A percentile compares a stretch with the other conserved stretches of the same genome.
These are phyloP conservation scores for Acipenser transmontanus DNA, from an alignment of 2,797 vertebrate species.

Conservation along the genomic window DNA sequence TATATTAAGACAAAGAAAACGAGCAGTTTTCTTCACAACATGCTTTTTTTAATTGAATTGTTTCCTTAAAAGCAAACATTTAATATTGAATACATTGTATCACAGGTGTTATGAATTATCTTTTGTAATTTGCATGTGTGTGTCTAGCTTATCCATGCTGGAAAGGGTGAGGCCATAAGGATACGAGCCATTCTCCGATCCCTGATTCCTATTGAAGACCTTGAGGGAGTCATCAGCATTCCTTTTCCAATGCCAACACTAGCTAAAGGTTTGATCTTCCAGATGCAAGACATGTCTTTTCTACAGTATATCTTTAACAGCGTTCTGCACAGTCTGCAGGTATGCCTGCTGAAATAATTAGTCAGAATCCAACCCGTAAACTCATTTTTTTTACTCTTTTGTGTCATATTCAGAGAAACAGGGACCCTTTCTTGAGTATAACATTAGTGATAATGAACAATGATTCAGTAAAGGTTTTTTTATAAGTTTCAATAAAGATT, in stretches of 20 bases:
- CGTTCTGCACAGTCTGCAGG: background rate
- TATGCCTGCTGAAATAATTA: too few species aligned
- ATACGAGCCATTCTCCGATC: conserved; percentile 90
- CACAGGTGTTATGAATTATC: background rate
- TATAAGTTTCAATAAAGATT: too few species aligned
- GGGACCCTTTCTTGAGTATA: too few species aligned
- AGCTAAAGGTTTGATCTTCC: conserved; percentile 68
- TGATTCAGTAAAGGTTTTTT: too few species aligned
- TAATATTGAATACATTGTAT: background rate
- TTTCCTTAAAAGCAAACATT: too few species aligned
- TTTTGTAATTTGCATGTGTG: background rate
- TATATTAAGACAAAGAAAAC: too few species aligned
- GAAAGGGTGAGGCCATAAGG: conserved; percentile 91
- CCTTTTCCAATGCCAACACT: conserved; percentile 87
- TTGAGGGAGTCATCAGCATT: conserved; percentile 92
- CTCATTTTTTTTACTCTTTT: too few species aligned
- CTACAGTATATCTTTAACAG: background rate
- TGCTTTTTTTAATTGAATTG: too few species aligned
- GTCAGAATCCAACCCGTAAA: too few species aligned
- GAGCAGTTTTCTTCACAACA: too few species aligned
- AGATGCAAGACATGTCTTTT: background rate
- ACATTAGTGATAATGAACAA: too few species aligned
- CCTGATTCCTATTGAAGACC: conserved; percentile 84
- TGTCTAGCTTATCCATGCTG: conserved; percentile 81
- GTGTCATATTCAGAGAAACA: too few species aligned